Conservation (phyloP, 1,140 invertebrate species). For the Drosophila asahinai region DNA sequence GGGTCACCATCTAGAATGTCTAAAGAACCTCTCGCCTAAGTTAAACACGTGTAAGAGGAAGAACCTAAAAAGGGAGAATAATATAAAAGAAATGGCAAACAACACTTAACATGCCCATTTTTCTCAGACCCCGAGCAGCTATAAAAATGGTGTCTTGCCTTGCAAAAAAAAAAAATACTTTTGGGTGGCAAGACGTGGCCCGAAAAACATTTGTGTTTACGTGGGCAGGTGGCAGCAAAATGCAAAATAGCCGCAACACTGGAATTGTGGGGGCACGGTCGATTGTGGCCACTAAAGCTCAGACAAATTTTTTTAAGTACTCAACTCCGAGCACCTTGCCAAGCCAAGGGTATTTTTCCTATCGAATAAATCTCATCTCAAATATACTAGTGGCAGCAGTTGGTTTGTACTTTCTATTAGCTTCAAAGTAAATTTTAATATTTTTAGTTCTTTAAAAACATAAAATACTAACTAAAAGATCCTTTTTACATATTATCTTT, state of each 20-base stretch:
- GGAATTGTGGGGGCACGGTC: slow-evolving; percentile 1
- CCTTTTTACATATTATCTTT: too few relatives aligned
- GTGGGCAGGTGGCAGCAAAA: slow-evolving; percentile 33
- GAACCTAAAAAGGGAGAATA: slow-evolving; percentile 1
- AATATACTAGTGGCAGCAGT: neutral
- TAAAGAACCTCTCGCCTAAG: neutral
- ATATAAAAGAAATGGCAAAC: slow-evolving; percentile 22
- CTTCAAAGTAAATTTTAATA: too few relatives aligned
- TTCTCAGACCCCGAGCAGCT: slow-evolving; percentile 27
- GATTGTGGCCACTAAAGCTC: slow-evolving; percentile 20
- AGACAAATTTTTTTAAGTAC: slow-evolving; percentile 45
- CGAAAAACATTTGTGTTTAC: slow-evolving; percentile 41
- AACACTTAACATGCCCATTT: slow-evolving; percentile 39
- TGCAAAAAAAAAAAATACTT: slow-evolving; percentile 10
- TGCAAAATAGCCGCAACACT: slow-evolving; percentile 38
- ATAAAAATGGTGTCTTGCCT: slow-evolving; percentile 40
- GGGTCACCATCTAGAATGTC: slow-evolving; percentile 4
- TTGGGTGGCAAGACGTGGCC: slow-evolving; percentile 31
- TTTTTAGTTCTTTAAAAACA: too few relatives aligned
- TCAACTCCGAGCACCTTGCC: slow-evolving; percentile 1
- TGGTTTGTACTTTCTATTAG: neutral
- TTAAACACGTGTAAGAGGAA: slow-evolving; percentile 19
- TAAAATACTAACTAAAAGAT: too few relatives aligned
- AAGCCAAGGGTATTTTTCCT: neutral
- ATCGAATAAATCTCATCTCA: too few relatives aligned